Evolutionary conservation across 1,140 invertebrate genomes (phyloP).

Genomic region (Trachymyrmex septentrionalis): DNA sequence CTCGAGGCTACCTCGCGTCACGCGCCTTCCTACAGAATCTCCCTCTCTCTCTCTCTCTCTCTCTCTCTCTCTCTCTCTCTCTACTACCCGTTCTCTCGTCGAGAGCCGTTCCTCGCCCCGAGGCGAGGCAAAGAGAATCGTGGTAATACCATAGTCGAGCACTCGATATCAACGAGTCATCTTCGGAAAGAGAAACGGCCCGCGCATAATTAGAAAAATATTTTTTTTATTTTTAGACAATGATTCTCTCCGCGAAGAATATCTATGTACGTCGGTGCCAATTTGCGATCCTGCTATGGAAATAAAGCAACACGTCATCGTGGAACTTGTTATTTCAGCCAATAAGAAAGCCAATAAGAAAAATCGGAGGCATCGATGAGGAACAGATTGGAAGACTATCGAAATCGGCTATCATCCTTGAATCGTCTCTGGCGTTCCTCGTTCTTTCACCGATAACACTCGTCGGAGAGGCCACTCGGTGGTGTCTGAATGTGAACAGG

Average conservation of each 20-base stretch:
- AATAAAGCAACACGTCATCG: not conserved
- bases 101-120: constrained; percentile 51
- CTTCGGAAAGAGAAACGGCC: not conserved
- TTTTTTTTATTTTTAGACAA: constrained; percentile 9
- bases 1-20: constrained; percentile 70
- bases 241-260: not conserved
- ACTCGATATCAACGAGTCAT: constrained; percentile 37
- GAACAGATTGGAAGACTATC: constrained; percentile 41
- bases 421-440: constrained; percentile 36
- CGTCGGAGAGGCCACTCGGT: constrained; percentile 34
- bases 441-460: constrained; percentile 45
- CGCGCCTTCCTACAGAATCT: constrained; percentile 66
- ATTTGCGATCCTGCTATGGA: not conserved
- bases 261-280: no score
- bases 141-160: constrained; percentile 22
- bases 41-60: constrained; percentile 69
- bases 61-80: constrained; percentile 69
- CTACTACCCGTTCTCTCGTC: constrained; percentile 54
- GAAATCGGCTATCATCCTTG: constrained; percentile 35
- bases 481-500: constrained; percentile 37
- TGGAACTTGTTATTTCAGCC: constrained; percentile 5
- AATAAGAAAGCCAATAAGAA: constrained; percentile 18
- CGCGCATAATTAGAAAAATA: not conserved
- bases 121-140: constrained; percentile 32
- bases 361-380: constrained; percentile 10